Percentiles rank a stretch among this genome's conserved stretches.
These are phyloP conservation scores for Turdus rufiventris DNA, from an alignment of 2,113 vertebrate species.

Conservation along the genomic window DNA sequence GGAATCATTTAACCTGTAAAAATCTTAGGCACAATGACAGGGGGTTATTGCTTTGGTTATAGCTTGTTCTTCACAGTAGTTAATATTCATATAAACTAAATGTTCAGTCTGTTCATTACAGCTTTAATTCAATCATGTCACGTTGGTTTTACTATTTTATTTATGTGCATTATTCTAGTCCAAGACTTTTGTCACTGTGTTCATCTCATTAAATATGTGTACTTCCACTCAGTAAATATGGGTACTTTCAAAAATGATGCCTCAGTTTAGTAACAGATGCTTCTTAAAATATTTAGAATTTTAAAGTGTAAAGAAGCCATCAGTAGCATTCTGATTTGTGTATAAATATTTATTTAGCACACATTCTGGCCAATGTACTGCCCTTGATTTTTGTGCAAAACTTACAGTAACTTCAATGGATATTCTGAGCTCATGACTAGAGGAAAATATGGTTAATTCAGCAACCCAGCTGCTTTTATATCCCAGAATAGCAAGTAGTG, in stretches of 20 bases:
- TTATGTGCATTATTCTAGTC: conserved; percentile 38
- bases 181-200: conserved; percentile 45
- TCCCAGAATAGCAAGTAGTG: conserved; percentile 42
- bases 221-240: conserved; percentile 59
- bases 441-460: conserved; percentile 59
- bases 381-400: conserved; percentile 62
- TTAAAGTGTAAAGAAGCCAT: conserved; percentile 69
- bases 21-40: not conserved
- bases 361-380: conserved; percentile 66
- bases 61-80: not conserved
- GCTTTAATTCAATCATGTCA: not conserved
- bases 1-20: not conserved
- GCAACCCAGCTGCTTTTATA: conserved; percentile 48
- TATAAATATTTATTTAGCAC: conserved; percentile 73
- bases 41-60: not conserved
- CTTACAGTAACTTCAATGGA: conserved; percentile 48
- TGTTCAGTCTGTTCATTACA: not conserved
- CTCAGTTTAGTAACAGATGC: conserved; percentile 68
- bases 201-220: conserved; percentile 64
- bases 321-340: conserved; percentile 68
- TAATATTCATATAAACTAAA: conserved; percentile 5
- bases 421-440: conserved; percentile 46
- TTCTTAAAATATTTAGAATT: conserved; percentile 72
- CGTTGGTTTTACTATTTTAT: conserved; percentile 17
- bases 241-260: conserved; percentile 61